Conservation (phyloP, 2,888 invertebrate genomes). For the Pemphredon lugubris region DNA sequence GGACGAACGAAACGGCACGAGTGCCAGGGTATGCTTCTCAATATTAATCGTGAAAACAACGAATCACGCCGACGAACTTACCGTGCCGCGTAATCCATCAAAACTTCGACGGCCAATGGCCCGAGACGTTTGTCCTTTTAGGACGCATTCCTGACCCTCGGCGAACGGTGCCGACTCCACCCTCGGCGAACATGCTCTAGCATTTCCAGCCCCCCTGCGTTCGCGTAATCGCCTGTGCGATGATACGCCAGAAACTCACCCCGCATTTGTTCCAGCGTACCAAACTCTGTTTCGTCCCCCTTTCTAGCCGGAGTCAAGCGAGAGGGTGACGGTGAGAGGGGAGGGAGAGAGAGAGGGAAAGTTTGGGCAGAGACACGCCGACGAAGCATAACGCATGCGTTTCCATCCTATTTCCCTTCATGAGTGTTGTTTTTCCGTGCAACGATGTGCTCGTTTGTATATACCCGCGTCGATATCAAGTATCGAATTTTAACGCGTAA, state of each 20-base stretch:
- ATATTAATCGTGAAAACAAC: slow-evolving; percentile 8
- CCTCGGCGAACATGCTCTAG: slow-evolving; percentile 44
- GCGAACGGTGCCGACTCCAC: slow-evolving; percentile 33
- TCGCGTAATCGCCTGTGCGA: slow-evolving; percentile 62
- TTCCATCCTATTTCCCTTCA: too few relatives aligned
- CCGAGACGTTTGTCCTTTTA: slow-evolving; percentile 49
- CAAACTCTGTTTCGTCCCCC: slow-evolving; percentile 41
- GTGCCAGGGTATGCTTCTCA: not conserved
- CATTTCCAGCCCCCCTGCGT: slow-evolving; percentile 37
- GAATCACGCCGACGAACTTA: slow-evolving; percentile 3
- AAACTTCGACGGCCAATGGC: slow-evolving; percentile 13
- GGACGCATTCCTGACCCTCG: slow-evolving; percentile 56
- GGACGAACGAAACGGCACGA: too few relatives aligned
- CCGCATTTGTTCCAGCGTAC: slow-evolving; percentile 53
- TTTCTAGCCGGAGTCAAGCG: slow-evolving; percentile 16
- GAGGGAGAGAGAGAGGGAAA: slow-evolving; percentile 1
- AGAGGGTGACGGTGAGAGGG: too few relatives aligned
- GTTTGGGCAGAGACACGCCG: slow-evolving; percentile 26
- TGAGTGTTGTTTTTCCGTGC: too few relatives aligned
- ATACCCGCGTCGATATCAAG: too few relatives aligned
- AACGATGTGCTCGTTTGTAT: too few relatives aligned
- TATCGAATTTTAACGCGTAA: too few relatives aligned
- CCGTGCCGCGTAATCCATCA: slow-evolving; percentile 32
- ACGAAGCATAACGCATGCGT: slow-evolving; percentile 44
- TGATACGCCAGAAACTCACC: slow-evolving; percentile 63